Evolutionary conservation across 2,888 invertebrate genomes (phyloP).

Genomic region (Clusia tigrina): DNA sequence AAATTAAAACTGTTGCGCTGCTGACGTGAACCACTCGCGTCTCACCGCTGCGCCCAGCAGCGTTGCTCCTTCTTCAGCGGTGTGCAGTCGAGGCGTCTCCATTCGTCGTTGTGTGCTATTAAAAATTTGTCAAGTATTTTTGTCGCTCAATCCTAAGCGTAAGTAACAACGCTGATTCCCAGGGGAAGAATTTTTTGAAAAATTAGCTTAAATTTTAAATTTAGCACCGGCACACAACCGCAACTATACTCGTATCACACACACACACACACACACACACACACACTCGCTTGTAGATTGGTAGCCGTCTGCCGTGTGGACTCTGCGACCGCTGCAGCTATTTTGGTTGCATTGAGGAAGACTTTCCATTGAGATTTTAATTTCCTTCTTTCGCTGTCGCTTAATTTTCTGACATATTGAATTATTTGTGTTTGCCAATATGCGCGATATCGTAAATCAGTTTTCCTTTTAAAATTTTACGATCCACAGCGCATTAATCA

Average conservation of each 20-base stretch:
- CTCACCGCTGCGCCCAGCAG: background rate
- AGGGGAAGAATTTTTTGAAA: background rate
- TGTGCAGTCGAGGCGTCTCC: too few relatives aligned
- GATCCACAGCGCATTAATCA: background rate
- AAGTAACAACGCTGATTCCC: background rate
- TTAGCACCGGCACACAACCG: too few relatives aligned
- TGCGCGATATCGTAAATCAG: too few relatives aligned
- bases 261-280: background rate
- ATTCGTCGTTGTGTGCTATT: background rate
- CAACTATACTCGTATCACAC: too few relatives aligned
- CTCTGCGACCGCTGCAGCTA: too few relatives aligned
- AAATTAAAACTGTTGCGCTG: slow-evolving; percentile 19
- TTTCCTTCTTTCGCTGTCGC: too few relatives aligned
- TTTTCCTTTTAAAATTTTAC: background rate
- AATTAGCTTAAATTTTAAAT: background rate
- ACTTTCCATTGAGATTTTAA: too few relatives aligned
- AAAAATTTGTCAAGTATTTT: slow-evolving; percentile 6
- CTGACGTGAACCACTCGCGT: background rate
- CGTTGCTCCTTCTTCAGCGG: background rate
- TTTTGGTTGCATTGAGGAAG: too few relatives aligned
- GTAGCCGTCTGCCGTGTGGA: too few relatives aligned
- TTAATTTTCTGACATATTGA: too few relatives aligned
- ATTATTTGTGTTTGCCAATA: too few relatives aligned
- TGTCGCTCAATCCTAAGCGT: background rate
- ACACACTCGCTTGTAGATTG: too few relatives aligned